Conservation (phyloP, 2,888 invertebrate genomes). For the Taphrorychus bicolor region DNA sequence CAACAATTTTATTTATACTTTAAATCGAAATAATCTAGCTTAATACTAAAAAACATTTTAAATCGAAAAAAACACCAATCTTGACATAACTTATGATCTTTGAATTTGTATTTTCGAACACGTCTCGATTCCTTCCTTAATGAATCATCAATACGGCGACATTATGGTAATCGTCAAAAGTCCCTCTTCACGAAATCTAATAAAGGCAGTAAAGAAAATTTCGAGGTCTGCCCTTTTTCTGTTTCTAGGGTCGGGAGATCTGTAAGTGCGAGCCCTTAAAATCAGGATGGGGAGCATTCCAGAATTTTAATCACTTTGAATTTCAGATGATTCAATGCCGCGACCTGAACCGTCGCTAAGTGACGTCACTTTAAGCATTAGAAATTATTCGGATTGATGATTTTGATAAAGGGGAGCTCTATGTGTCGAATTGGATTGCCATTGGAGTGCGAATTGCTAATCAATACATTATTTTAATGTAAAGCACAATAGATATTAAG, state of each 20-base stretch:
- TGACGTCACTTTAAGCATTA: constrained; percentile 43
- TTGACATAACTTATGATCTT: too few species aligned
- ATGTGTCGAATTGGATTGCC: too few species aligned
- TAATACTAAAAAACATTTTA: too few species aligned
- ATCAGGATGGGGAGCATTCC: constrained; percentile 20
- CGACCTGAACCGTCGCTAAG: constrained; percentile 50
- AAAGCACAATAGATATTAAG: too few species aligned
- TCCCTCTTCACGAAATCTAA: constrained; percentile 9
- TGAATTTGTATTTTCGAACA: background rate
- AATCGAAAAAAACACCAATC: too few species aligned
- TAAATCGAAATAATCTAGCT: too few species aligned
- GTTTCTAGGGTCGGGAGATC: constrained; percentile 22
- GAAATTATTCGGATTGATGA: constrained; percentile 27
- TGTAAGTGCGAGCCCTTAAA: constrained; percentile 32
- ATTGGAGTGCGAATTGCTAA: too few species aligned
- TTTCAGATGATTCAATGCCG: constrained; percentile 36
- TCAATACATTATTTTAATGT: too few species aligned
- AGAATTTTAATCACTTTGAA: constrained; percentile 32
- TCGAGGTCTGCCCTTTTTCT: constrained; percentile 20
- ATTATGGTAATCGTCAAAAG: background rate
- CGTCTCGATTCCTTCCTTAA: too few species aligned
- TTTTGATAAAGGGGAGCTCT: constrained; percentile 10
- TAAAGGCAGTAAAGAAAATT: constrained; percentile 21
- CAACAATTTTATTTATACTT: too few species aligned
- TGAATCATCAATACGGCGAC: background rate